Conservation (phyloP, 2,113 vertebrate genomes). For the Phalacrocorax brasilianus region DNA sequence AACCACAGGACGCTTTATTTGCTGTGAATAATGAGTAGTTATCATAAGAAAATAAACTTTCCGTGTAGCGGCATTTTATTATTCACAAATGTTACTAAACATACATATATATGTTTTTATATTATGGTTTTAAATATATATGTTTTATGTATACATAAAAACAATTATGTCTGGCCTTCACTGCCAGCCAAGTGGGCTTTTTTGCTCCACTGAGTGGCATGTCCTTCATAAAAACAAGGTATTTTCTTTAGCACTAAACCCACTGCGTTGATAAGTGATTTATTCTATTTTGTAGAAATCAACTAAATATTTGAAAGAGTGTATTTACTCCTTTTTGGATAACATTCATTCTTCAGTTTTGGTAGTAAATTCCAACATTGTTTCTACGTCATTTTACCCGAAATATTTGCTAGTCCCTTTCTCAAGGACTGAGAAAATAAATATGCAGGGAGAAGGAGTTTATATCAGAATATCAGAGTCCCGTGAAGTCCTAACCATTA, state of each 20-base stretch:
- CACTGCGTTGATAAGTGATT: background rate
- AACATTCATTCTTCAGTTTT: background rate
- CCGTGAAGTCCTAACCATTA: background rate
- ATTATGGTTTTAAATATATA: too few relatives aligned
- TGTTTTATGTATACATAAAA: background rate
- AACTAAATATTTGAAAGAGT: background rate
- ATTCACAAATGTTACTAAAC: background rate
- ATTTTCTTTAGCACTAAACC: background rate
- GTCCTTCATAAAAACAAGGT: background rate
- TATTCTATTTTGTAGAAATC: background rate
- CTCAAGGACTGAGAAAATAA: background rate
- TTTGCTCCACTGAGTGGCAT: background rate
- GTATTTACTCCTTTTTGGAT: background rate
- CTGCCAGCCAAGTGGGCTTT: background rate
- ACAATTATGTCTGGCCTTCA: background rate
- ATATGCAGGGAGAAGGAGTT: background rate
- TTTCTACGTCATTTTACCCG: background rate
- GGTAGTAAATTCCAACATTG: background rate
- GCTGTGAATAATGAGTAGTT: background rate
- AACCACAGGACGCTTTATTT: background rate
- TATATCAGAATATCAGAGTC: background rate
- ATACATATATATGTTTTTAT: too few relatives aligned
- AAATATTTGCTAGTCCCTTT: background rate
- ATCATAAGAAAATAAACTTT: background rate
- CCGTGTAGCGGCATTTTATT: background rate